phyloP scores from a whole-genome alignment of 2,888 invertebrate species.

The Lithosia quadra region DNA sequence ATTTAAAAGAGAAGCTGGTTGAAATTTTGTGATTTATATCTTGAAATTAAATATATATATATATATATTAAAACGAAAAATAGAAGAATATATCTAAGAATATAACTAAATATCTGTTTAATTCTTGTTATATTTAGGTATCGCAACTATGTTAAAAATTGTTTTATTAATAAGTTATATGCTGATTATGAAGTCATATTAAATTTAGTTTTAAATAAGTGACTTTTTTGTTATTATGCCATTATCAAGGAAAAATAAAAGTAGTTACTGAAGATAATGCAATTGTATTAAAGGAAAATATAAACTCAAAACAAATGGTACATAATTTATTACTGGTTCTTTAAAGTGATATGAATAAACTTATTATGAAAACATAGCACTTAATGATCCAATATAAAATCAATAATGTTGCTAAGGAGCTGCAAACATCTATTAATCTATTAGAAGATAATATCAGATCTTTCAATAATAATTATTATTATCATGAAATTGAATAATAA shows the following conservation, averaged over 20 bases:
- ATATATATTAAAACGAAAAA: too few relatives aligned
- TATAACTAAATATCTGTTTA: too few relatives aligned
- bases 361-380: not conserved
- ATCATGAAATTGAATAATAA: not conserved
- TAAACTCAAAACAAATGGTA: not conserved
- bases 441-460: too few relatives aligned
- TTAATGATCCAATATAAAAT: not conserved
- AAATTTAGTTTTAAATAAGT: not conserved
- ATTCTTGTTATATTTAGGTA: too few relatives aligned
- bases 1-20: too few relatives aligned
- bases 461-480: not conserved
- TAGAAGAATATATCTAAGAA: too few relatives aligned
- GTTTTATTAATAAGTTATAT: not conserved
- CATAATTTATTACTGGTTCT: not conserved
- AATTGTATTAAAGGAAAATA: not conserved
- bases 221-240: not conserved
- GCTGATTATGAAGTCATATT: not conserved
- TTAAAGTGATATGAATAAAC: not conserved
- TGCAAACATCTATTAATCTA: not conserved
- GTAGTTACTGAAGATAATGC: too few relatives aligned
- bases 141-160: too few relatives aligned
- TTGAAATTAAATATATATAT: too few relatives aligned
- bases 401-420: not conserved
- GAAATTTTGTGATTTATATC: too few relatives aligned
- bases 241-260: not conserved